Conservation (phyloP, 2,888 invertebrate species). For the Drosophila aldrichi region DNA sequence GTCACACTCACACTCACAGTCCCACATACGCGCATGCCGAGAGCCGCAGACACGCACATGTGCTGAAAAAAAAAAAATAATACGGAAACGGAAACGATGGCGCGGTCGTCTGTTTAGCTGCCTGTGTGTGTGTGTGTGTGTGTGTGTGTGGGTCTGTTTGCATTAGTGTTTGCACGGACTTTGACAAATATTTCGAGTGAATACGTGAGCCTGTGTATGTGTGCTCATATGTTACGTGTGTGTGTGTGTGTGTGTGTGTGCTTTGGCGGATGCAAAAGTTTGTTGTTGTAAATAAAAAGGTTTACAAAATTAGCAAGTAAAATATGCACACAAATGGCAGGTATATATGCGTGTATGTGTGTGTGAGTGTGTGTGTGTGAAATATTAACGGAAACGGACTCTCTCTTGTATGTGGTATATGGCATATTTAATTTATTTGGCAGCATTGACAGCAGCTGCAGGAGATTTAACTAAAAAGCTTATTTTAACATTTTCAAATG, state of each 20-base stretch:
- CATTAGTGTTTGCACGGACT: constrained; percentile 50
- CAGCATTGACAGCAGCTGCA: constrained; percentile 18
- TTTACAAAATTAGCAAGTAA: constrained; percentile 64
- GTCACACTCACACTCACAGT: too few species aligned
- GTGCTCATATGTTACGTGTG: constrained; percentile 16
- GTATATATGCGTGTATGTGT: constrained; percentile 9
- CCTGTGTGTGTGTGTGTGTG: constrained; percentile 5
- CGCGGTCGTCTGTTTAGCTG: constrained; percentile 36
- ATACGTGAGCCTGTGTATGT: constrained; percentile 6
- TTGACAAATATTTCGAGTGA: constrained; percentile 65
- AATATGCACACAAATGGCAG: constrained; percentile 54
- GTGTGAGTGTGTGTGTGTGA: constrained; percentile 22
- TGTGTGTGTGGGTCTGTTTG: constrained; percentile 26
- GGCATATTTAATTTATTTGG: constrained; percentile 54
- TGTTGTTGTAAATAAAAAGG: constrained; percentile 60
- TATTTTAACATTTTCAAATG: neutral
- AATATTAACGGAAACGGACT: constrained; percentile 64
- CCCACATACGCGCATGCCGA: constrained; percentile 8
- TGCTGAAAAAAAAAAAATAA: constrained; percentile 43
- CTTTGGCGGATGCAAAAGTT: constrained; percentile 67
- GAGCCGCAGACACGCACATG: constrained; percentile 61
- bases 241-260: constrained; percentile 33
- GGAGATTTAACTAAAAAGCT: neutral
- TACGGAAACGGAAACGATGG: constrained; percentile 68
- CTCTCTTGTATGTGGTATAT: constrained; percentile 53